Percentiles rank a stretch among this genome's conserved stretches.
phyloP scores from a whole-genome alignment of 2,797 vertebrate genomes.

The Leuciscus waleckii region DNA sequence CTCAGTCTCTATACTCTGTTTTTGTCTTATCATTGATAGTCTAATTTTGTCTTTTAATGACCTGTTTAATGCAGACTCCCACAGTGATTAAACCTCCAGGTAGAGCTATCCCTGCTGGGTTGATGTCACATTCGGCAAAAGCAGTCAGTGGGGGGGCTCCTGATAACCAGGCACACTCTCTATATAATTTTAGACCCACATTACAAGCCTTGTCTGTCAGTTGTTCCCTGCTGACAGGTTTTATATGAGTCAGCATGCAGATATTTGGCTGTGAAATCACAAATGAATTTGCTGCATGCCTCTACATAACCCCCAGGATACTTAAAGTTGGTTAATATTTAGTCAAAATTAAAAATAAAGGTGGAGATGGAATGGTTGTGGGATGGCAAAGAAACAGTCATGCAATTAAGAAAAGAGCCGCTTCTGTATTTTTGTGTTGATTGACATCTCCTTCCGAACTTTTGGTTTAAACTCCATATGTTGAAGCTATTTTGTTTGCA shows the following conservation, averaged over 20 bases:
- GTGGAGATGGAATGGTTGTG: background rate
- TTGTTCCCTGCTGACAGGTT: slow-evolving; percentile 6
- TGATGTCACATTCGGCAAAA: slow-evolving; percentile 11
- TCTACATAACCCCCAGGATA: background rate
- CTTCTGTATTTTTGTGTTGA: background rate
- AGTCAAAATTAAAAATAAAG: background rate
- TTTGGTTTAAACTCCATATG: background rate
- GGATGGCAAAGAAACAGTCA: background rate
- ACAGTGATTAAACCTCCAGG: slow-evolving; percentile 12
- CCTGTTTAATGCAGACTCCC: slow-evolving; percentile 26
- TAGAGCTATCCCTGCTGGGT: slow-evolving; percentile 21
- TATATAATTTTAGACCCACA: slow-evolving; percentile 14
- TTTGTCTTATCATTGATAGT: slow-evolving; percentile 20
- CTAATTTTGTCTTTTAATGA: slow-evolving; percentile 25
- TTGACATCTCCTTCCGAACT: background rate
- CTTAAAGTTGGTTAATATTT: background rate
- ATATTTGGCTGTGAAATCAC: slow-evolving; percentile 17
- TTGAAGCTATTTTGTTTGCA: background rate
- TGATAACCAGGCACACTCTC: background rate
- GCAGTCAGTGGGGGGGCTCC: background rate
- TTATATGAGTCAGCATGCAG: slow-evolving; percentile 17
- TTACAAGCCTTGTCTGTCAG: slow-evolving; percentile 14
- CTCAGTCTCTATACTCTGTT: slow-evolving; percentile 4
- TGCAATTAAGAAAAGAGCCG: background rate
- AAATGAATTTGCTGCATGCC: background rate